Evolutionary conservation across 2,888 invertebrate species (phyloP).

Genomic region (Pandemis cinnamomeana): DNA sequence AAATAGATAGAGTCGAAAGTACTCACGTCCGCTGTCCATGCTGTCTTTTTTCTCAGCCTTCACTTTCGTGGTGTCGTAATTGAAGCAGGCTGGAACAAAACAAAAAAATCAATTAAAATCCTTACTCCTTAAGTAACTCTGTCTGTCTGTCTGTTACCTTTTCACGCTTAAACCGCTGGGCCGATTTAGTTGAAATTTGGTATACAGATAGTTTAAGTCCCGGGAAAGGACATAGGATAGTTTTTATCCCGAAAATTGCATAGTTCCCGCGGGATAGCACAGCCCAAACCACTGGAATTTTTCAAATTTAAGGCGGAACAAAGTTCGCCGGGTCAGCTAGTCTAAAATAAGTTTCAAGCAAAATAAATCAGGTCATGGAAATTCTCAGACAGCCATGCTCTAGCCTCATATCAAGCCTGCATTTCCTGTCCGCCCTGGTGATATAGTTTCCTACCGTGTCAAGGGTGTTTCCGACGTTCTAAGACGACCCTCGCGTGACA

Average conservation of each 20-base stretch:
- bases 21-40: slow-evolving; percentile 65
- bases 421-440: slow-evolving; percentile 11
- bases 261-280: no score
- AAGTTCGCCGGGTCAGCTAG: no score
- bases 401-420: slow-evolving; percentile 17
- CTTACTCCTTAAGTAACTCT: no score
- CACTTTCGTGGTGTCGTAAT: slow-evolving; percentile 67
- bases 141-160: no score
- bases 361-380: neutral
- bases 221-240: no score
- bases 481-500: slow-evolving; percentile 20
- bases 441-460: slow-evolving; percentile 21
- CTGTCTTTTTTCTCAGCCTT: slow-evolving; percentile 57
- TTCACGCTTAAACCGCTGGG: no score
- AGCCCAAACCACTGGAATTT: no score
- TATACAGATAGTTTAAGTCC: no score
- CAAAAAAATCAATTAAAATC: slow-evolving; percentile 4
- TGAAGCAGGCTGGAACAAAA: slow-evolving; percentile 78
- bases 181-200: no score
- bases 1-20: neutral
- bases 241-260: no score
- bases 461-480: slow-evolving; percentile 24
- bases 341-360: neutral
- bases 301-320: no score
- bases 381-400: neutral